A percentile compares a stretch with the other conserved stretches of the same genome.
Evolutionary conservation across 1,140 invertebrate genomes (phyloP).

Genomic region (Caligus rogercresseyi): DNA sequence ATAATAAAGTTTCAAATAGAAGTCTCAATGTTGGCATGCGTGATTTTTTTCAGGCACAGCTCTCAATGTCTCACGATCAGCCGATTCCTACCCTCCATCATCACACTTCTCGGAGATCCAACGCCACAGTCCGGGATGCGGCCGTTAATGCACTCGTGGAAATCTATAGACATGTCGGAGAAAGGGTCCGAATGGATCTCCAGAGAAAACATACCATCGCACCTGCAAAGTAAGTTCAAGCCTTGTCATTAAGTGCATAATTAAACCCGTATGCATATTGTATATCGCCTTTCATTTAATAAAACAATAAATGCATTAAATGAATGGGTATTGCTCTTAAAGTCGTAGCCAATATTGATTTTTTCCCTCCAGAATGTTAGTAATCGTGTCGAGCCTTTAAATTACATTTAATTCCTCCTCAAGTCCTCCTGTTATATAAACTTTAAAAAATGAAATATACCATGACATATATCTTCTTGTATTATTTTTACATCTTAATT

Average conservation of each 20-base stretch:
- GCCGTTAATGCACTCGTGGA: slow-evolving; percentile 67
- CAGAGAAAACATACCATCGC: slow-evolving; percentile 56
- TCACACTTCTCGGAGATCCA: slow-evolving; percentile 72
- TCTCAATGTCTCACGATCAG: slow-evolving; percentile 57
- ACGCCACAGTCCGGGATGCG: slow-evolving; percentile 65
- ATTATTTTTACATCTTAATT: no score
- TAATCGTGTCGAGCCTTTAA: no score
- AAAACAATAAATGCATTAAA: no score
- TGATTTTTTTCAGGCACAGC: slow-evolving; percentile 41
- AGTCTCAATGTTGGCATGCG: slow-evolving; percentile 1
- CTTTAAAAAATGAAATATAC: no score
- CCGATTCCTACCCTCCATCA: slow-evolving; percentile 58
- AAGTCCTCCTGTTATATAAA: no score
- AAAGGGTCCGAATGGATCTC: slow-evolving; percentile 61
- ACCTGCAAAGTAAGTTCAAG: slow-evolving; percentile 51
- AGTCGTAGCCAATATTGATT: no score
- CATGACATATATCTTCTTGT: no score
- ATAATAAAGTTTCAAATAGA: background rate
- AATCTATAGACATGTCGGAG: slow-evolving; percentile 81
- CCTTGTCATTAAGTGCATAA: slow-evolving; percentile 12
- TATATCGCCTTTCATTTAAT: no score
- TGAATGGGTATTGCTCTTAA: no score
- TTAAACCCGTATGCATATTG: slow-evolving; percentile 29
- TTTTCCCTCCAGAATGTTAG: no score
- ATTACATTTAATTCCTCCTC: no score